Conservation (phyloP, 2,113 vertebrate genomes). For the Bufo gargarizans region DNA sequence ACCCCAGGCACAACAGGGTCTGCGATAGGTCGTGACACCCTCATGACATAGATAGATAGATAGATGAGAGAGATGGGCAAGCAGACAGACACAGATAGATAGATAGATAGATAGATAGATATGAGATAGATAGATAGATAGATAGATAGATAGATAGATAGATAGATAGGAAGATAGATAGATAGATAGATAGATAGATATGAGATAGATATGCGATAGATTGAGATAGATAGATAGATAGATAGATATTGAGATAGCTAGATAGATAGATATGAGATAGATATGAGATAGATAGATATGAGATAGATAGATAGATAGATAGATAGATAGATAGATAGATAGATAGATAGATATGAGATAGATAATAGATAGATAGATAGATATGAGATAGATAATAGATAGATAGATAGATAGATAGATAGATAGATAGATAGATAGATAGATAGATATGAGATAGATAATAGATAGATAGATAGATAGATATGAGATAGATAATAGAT, state of each 20-base stretch:
- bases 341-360: constrained; percentile 20
- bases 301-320: constrained; percentile 1
- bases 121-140: not conserved
- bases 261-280: not conserved
- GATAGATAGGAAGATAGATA: not conserved
- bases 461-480: constrained; percentile 11
- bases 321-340: constrained; percentile 9
- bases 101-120: no score
- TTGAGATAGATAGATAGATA: constrained; percentile 7
- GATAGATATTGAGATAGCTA: constrained; percentile 6
- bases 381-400: not conserved
- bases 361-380: constrained; percentile 6
- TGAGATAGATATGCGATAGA: constrained; percentile 5
- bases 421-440: not conserved
- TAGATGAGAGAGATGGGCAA: no score
- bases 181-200: not conserved
- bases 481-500: no score
- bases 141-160: not conserved
- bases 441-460: no score
- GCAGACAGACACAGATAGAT: no score
- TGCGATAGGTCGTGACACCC: no score
- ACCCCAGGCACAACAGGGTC: no score
- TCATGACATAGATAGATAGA: not conserved
- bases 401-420: constrained; percentile 13
- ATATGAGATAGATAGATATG: not conserved